Evolutionary conservation across 1,140 invertebrate species (phyloP), one percentile per base, ranked within the genome.

Genomic region (Mamestra configurata): DNA sequence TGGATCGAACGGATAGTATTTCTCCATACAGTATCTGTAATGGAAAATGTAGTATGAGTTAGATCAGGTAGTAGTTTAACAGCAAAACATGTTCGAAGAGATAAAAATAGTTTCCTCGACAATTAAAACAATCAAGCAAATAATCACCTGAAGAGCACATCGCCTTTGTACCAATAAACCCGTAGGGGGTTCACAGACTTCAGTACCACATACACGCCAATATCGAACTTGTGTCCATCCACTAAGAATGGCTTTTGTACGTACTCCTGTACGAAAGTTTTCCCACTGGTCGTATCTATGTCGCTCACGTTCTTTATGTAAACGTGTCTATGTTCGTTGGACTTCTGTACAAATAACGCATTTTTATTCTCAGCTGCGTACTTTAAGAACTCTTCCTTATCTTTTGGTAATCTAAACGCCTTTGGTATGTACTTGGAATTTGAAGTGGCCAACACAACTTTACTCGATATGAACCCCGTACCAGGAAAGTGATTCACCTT

Each of bases 401-500:
- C 96, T 70, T 96, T 93, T 0, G 99, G 99, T 68, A 99, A 95
- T 90, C 97, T 97, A 91, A 99, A 99, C 0, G 99, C 98, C 84
- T 95, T 96, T 0, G 98, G 99, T 78, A 99, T 97, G 85, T 97
- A 97, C 49, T 96, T 96, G 10, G 98, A 95, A 10, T 96, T 88
- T 0, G 97, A 97, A 0, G 97, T 98, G 0, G 98, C 98, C 40
- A 99, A 95, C 89, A 98, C 98, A 7, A 98, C 98, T 96, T 99
- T 99, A 87, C 98, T 99, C 0, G 98, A 99, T 57, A 99, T 97
- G 86, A 97, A 99, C 0, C 99, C 99, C 73, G 98, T 98, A 0
- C 98, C 99, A 3, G 99, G 99, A 89, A 99, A 98, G 92, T 99
- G 98, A 92, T 99, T 99, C 0, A 99, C 97, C 88, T 96, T 97